Base-by-base conservation (phyloP, 1,140 invertebrate species). In the Elymnias hypermnestra region DNA sequence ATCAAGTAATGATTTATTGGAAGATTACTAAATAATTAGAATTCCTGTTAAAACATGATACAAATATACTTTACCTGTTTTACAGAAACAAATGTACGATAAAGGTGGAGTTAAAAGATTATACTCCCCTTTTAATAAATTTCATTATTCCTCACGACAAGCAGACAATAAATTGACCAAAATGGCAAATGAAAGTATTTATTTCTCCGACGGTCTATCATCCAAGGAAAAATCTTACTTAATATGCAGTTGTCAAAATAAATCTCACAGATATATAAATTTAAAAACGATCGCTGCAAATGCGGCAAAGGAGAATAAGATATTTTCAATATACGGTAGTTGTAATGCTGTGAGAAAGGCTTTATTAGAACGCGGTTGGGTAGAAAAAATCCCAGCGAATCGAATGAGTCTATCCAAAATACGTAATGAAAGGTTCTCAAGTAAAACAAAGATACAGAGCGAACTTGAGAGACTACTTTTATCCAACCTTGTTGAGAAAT, bases 401-500 rank as follows among this genome's bases (percentile, higher is more conserved):
- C 53, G 53, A 41, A 77, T 78, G 70, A 75, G 71, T 40, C 50
- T 83, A 10, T 40, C 55, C 18, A 76, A 69, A 69, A 71, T 82
- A 61, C 52, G 60, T 50, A 72, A 73, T 39, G 67, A 73, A 13
- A 76, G 63, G 12, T 61, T 79, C 40, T 74, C 83, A 14, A 70
- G 46, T 9, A 72, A 87, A 63, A 53, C 74, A 1, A 73, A 83
- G 26, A 60, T 78, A 33, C 51, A 77, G 29, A 43, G 40, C 17
- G 77, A 83, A 45, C 49, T 83, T 28, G 79, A 83, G 59, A 63
- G 70, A 49, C 69, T 89, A 21, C 59, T 88, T 28, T 58, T 89
- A 13, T 90, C 90, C 0, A 90, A 90, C 69, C 74, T 91, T 46
- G 77, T 91, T n/a, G 83, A 83, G 44, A 87, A 87, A 52, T 72